Base-by-base conservation (phyloP, 23 tunicate genomes). In the Aplidium turbinatum region DNA sequence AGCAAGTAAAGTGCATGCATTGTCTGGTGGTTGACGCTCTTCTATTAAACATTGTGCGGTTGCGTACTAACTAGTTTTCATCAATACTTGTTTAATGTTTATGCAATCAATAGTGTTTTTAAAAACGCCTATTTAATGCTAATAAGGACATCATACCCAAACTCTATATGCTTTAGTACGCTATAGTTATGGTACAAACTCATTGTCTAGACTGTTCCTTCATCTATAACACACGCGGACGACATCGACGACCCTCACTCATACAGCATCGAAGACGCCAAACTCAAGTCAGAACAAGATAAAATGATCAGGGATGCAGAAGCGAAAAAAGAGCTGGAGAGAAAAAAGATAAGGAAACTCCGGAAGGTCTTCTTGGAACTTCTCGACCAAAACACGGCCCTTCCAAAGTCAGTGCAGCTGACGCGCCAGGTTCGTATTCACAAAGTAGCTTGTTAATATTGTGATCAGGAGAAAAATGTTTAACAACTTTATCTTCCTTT, bases 221-320 rank as follows among this genome's bases (percentile, higher is more conserved):
- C 33, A 35, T 77, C 54, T 36, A 68, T 63, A 24, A 48, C 4
- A 21, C 16, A 20, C 33, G 70, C 62, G 58, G 87, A 81, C 31
- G 97, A 91, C 55, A 91, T 91, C 31, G 89, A 91, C 39, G 97
- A 91, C 50, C 87, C 91, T 0, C 71, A 79, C 35, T 86, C 94
- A 5, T 94, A 87, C 90, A 86, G 89, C 60, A 87, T 94, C 48
- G 92, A 94, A 48, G 99, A 94, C 33, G 99, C 94, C n/a, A 94
- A 94, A 46, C 77, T 86, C 57, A 94, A 87, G 67, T 85, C 91
- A 9, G 99, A 94, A 71, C 89, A 94, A 57, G 99, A 94, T 56
- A 83, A 96, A 28, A 70, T 73, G 78, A 82, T 87, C 61, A 71
- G 82, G 46, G 95, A 87, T 33, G 99, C 99, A 3, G 94, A 94